A percentile compares a stretch with the other conserved stretches of the same genome.
These are phyloP conservation scores for Tinamus guttatus DNA, from an alignment of 2,113 vertebrate genomes.

Conservation along the genomic window DNA sequence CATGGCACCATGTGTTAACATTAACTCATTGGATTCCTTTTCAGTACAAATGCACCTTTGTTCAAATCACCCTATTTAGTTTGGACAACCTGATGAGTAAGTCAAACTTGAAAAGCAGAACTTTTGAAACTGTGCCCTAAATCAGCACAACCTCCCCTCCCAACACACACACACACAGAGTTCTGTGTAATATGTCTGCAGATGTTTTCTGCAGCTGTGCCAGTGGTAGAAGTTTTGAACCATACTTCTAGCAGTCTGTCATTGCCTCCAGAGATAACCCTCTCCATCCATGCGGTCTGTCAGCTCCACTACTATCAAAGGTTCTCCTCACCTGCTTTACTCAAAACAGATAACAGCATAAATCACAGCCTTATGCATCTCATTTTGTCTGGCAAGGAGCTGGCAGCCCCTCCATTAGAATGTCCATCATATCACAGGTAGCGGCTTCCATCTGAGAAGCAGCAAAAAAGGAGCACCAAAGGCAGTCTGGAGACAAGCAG, in stretches of 20 bases:
- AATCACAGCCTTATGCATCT: background rate
- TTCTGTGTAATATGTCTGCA: background rate
- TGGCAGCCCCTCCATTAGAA: background rate
- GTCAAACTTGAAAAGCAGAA: background rate
- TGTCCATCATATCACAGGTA: background rate
- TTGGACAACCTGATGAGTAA: background rate
- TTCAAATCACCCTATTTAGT: conserved; percentile 55
- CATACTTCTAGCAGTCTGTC: background rate
- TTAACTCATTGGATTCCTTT: background rate
- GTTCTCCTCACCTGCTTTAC: background rate
- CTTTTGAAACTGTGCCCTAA: background rate
- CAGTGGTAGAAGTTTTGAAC: background rate
- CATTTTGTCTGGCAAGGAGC: background rate
- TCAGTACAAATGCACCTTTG: background rate
- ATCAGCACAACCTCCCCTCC: background rate
- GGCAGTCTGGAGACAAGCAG: background rate
- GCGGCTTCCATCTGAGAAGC: background rate
- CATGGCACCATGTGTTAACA: conserved; percentile 7
- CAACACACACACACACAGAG: background rate
- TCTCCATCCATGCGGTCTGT: background rate
- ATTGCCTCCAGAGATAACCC: background rate
- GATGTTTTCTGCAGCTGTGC: background rate
- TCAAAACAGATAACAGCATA: background rate
- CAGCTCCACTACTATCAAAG: background rate
- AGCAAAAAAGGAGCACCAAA: background rate